A percentile compares a stretch with the other conserved stretches of the same genome.
These are phyloP conservation scores for Lophura swinhoii DNA, from an alignment of 2,797 vertebrate genomes.

Conservation along the genomic window DNA sequence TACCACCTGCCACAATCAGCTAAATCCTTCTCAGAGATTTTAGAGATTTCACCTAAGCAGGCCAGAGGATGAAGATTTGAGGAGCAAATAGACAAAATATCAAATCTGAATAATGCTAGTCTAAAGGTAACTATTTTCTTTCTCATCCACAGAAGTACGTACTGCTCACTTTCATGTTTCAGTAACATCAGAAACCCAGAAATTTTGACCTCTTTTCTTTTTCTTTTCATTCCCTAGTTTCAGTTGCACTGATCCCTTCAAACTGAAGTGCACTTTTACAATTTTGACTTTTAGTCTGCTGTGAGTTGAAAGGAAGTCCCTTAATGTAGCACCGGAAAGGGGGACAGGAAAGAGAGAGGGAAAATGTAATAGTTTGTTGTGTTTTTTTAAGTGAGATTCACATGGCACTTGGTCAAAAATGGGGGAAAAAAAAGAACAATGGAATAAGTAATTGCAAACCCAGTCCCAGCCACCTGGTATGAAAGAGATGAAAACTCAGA, in stretches of 20 bases:
- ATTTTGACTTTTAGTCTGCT: neutral
- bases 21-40: neutral
- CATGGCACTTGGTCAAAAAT: constrained; percentile 40
- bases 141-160: neutral
- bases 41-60: neutral
- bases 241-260: neutral
- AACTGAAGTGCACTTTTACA: neutral
- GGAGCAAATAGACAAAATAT: neutral
- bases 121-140: neutral
- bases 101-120: neutral
- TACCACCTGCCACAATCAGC: neutral
- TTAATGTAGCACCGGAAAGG: constrained; percentile 26
- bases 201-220: neutral
- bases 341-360: constrained; percentile 9
- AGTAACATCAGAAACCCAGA: neutral
- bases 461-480: constrained; percentile 28
- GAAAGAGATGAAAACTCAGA: neutral
- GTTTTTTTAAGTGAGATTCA: constrained; percentile 34
- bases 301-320: constrained; percentile 42
- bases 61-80: neutral
- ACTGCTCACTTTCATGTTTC: neutral
- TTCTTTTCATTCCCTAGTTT: neutral
- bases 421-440: constrained; percentile 32
- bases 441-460: constrained; percentile 38
- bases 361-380: constrained; percentile 38